A percentile compares a stretch with the other conserved stretches of the same genome.
Evolutionary conservation across 2,797 vertebrate genomes (phyloP).

Genomic region (Choloepus didactylus): DNA sequence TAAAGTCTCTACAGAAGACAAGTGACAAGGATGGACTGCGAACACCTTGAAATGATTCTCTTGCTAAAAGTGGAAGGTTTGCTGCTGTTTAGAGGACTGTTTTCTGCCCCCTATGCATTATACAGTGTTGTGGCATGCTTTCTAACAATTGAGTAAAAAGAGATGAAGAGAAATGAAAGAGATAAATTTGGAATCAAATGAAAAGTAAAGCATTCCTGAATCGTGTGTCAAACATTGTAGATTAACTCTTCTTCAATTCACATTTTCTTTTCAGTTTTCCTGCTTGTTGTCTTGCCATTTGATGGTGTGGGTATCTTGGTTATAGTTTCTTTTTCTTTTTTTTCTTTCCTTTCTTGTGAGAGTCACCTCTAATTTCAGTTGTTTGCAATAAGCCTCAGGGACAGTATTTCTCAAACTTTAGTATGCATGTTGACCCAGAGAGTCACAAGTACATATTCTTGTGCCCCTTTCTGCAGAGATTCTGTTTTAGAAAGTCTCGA

Average conservation of each 20-base stretch:
- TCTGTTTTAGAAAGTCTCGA: not conserved
- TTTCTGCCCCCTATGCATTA: not conserved
- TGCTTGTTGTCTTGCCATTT: not conserved
- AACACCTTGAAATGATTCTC: not conserved
- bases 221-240: not conserved
- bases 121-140: not conserved
- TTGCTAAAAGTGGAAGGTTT: not conserved
- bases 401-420: not conserved
- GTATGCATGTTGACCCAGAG: not conserved
- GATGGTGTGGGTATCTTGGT: not conserved
- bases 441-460: not conserved
- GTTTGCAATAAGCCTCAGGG: not conserved
- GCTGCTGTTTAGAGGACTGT: not conserved
- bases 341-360: not conserved
- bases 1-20: not conserved
- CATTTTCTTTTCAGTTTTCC: not conserved
- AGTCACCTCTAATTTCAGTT: not conserved
- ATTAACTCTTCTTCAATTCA: not conserved
- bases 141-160: not conserved
- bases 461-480: not conserved
- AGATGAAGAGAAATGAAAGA: not conserved
- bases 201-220: not conserved
- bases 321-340: not conserved
- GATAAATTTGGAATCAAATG: not conserved
- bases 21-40: not conserved